Evolutionary conservation across 2,888 invertebrate genomes (phyloP).

Genomic region (Coenonympha glycerion): DNA sequence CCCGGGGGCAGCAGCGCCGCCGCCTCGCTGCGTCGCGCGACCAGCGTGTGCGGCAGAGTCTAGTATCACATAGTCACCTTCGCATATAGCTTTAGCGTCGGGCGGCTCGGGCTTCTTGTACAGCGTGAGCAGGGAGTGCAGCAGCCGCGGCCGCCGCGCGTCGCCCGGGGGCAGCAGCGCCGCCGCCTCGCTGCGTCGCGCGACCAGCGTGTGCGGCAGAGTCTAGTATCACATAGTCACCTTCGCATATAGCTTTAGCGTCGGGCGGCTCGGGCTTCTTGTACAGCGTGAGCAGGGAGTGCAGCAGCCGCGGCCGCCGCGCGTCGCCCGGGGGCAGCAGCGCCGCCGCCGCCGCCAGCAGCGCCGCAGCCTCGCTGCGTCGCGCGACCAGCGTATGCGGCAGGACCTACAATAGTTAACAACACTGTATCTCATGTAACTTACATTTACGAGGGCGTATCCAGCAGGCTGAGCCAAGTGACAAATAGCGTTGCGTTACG

Average conservation of each 20-base stretch:
- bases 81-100: constrained; percentile 56
- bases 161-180: constrained; percentile 48
- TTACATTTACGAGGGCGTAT: no score
- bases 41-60: no score
- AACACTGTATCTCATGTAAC: no score
- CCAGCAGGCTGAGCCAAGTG: no score
- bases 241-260: constrained; percentile 57
- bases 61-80: constrained; percentile 56
- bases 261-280: constrained; percentile 59
- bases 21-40: constrained; percentile 51
- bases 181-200: constrained; percentile 47
- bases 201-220: constrained; percentile 61
- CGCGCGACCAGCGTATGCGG: constrained; percentile 61
- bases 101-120: constrained; percentile 57
- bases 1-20: constrained; percentile 46
- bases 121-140: constrained; percentile 61
- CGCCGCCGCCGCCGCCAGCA: constrained; percentile 42
- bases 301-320: constrained; percentile 51
- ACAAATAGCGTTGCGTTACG: no score
- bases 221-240: no score
- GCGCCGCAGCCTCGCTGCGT: constrained; percentile 54
- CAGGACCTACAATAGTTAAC: constrained; percentile 47
- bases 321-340: constrained; percentile 45
- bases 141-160: constrained; percentile 46
- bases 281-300: constrained; percentile 58